Percentiles rank a stretch among this genome's conserved stretches.
Conservation (phyloP, 1,140 invertebrate species). For the Cotesia glomerata region DNA sequence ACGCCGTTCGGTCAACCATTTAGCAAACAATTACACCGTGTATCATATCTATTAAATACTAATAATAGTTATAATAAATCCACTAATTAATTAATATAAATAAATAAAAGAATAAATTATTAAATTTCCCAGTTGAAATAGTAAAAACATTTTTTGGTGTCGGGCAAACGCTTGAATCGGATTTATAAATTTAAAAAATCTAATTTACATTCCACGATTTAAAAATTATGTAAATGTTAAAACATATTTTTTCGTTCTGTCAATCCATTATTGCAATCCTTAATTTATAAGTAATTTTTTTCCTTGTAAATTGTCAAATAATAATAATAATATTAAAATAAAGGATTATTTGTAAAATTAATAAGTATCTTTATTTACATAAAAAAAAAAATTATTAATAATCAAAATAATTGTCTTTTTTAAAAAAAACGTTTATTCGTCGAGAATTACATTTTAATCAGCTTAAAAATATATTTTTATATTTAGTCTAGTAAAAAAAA, state of each 20-base stretch:
- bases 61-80: neutral
- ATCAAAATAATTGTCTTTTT: neutral
- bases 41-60: neutral
- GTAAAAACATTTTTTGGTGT: too few species aligned
- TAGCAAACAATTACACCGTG: neutral
- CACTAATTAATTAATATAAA: too few species aligned
- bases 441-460: too few species aligned
- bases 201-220: too few species aligned
- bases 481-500: too few species aligned
- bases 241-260: neutral
- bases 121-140: too few species aligned
- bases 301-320: conserved; percentile 8
- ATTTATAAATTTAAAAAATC: too few species aligned
- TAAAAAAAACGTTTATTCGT: neutral
- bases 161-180: too few species aligned
- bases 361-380: neutral
- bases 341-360: neutral
- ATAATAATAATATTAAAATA: conserved; percentile 12
- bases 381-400: too few species aligned
- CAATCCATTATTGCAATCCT: neutral
- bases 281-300: conserved; percentile 1
- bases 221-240: too few species aligned
- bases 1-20: neutral
- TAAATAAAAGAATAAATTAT: too few species aligned
- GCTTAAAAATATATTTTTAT: too few species aligned